Evolutionary conservation across 1,140 invertebrate species (phyloP).

Genomic region (Vanessa tameamea): DNA sequence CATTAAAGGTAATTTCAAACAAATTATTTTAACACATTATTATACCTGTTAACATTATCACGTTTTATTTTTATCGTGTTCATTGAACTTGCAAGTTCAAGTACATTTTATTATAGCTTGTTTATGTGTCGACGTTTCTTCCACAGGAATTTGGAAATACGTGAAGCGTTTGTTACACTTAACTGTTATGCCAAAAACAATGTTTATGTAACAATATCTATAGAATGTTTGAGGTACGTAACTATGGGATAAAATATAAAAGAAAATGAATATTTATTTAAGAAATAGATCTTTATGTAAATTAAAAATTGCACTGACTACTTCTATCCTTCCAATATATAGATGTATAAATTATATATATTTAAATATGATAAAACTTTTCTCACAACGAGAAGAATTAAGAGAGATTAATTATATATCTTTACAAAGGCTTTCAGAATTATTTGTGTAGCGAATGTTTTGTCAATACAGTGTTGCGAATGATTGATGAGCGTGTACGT

Average conservation of each 20-base stretch:
- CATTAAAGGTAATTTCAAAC: too few species aligned
- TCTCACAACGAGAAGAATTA: background rate
- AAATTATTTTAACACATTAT: too few species aligned
- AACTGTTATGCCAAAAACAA: constrained; percentile 17
- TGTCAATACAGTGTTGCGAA: constrained; percentile 1
- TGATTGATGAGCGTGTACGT: constrained; percentile 11
- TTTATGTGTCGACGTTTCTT: constrained; percentile 5
- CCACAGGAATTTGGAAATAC: constrained; percentile 8
- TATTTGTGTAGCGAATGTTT: background rate
- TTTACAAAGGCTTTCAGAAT: constrained; percentile 13
- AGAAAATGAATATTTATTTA: too few species aligned
- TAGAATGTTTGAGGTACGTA: background rate
- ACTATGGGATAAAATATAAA: too few species aligned
- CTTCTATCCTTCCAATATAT: too few species aligned
- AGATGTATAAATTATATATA: too few species aligned
- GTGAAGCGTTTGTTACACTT: constrained; percentile 2
- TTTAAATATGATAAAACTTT: background rate
- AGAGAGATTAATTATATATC: constrained; percentile 11
- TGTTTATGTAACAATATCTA: constrained; percentile 18
- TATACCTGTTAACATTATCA: background rate
- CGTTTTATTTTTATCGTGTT: background rate
- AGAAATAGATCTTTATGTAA: too few species aligned
- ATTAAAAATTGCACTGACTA: too few species aligned
- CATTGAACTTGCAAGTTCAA: constrained; percentile 24
- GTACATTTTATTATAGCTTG: constrained; percentile 5